Percentiles rank a stretch among this genome's conserved stretches.
Evolutionary conservation across 2,888 invertebrate genomes (phyloP).

Genomic region (Aphidius colemani): DNA sequence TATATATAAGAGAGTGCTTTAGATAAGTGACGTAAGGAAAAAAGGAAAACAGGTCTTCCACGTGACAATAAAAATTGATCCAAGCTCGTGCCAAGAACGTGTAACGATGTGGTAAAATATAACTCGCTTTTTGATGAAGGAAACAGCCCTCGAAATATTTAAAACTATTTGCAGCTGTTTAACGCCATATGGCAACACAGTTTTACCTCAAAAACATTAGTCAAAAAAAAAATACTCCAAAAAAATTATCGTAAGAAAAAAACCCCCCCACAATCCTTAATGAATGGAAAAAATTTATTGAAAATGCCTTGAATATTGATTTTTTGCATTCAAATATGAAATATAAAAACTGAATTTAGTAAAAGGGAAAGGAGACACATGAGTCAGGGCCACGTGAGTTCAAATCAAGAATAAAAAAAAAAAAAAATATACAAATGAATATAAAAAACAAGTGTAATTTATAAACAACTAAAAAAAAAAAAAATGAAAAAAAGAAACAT

Average conservation of each 20-base stretch:
- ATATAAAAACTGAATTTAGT: slow-evolving; percentile 16
- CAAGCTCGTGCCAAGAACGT: slow-evolving; percentile 21
- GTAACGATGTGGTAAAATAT: slow-evolving; percentile 21
- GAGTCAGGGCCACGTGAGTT: slow-evolving; percentile 31
- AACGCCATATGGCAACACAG: slow-evolving; percentile 32
- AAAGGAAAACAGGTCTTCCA: not conserved
- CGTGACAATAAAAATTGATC: slow-evolving; percentile 18
- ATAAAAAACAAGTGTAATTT: slow-evolving; percentile 30
- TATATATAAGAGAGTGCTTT: not conserved
- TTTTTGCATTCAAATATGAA: not conserved
- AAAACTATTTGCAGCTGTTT: slow-evolving; percentile 32
- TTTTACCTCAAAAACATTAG: slow-evolving; percentile 22
- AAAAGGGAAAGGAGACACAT: slow-evolving; percentile 25
- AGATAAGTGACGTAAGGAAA: not conserved
- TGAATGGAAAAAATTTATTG: not conserved
- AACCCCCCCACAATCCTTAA: not conserved
- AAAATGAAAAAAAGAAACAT: slow-evolving; percentile 39
- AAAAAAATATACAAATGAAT: slow-evolving; percentile 19
- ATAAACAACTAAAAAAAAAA: slow-evolving; percentile 19
- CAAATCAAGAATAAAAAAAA: slow-evolving; percentile 26
- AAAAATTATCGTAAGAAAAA: slow-evolving; percentile 13
- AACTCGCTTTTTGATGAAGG: not conserved
- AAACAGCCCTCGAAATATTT: slow-evolving; percentile 19
- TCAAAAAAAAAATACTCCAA: not conserved
- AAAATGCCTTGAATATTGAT: not conserved